Evolutionary conservation across 2,888 invertebrate genomes (phyloP), one percentile per base, ranked within the genome.

Genomic region (Serrognathus titanus): DNA sequence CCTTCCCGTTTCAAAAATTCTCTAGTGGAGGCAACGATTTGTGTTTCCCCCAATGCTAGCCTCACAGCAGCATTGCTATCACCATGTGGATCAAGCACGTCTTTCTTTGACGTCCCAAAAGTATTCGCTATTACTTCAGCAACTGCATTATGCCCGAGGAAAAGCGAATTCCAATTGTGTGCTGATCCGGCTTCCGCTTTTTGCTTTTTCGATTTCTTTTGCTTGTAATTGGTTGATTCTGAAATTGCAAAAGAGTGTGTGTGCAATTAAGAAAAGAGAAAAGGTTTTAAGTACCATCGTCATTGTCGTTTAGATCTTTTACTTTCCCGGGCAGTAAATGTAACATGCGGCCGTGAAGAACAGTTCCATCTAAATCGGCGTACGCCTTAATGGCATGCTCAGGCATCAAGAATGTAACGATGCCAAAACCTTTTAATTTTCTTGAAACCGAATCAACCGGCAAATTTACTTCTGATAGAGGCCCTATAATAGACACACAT

Each of bases 101-200:
- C 86, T 70, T 92, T 89, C 78, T 98, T 99, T 0, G 89, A 86
- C 0, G 90, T 90, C 58, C 87, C 86, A 69, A 93, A 94, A 63
- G 87, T 87, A 51, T 88, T 83, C 0, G 97, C 92, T 66, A 98
- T 86, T 1, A 93, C 87, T 70, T 97, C 94, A 0, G 95, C 97
- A 0, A 99, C 90, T 1, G 97, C 95, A 78, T 96, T 93, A 10
- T 89, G 84, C 0, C 96, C 96, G 63, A 99, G 79, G 74, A 99
- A 99, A 48, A 99, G 76, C 0, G 94, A 86, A 78, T 99, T 99
- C 99, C 99, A 99, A 74, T 95, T 97, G 75, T 94, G 90, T 0
- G 92, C 84, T 0, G 88, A 88, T 50, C 86, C 87, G 4, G 88
- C 89, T 70, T 84, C 83, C 16, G 84, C 81, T 76, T 94, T 96